These are phyloP conservation scores for Teleiodes luculella DNA, from an alignment of 2,888 invertebrate species.

Conservation along the genomic window DNA sequence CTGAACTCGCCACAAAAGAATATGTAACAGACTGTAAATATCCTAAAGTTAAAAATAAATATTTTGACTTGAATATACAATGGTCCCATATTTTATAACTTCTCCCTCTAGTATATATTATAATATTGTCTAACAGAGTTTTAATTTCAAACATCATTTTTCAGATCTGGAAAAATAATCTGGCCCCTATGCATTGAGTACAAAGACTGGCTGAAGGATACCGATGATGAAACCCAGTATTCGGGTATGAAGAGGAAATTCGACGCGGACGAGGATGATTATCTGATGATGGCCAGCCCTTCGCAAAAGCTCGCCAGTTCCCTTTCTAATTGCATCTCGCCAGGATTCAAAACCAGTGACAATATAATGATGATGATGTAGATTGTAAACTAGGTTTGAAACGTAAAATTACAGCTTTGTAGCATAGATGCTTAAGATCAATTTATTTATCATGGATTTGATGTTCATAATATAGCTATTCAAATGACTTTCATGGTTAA, in stretches of 20 bases:
- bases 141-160: slow-evolving; percentile 19
- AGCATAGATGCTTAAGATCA: too few relatives aligned
- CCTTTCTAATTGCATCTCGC: slow-evolving; percentile 57
- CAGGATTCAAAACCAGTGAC: slow-evolving; percentile 64
- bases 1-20: too few relatives aligned
- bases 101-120: too few relatives aligned
- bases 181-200: slow-evolving; percentile 76
- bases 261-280: slow-evolving; percentile 69
- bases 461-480: too few relatives aligned
- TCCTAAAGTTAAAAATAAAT: too few relatives aligned
- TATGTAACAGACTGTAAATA: too few relatives aligned
- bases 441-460: too few relatives aligned
- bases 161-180: slow-evolving; percentile 72
- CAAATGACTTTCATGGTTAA: too few relatives aligned
- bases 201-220: slow-evolving; percentile 62
- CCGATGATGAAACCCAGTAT: slow-evolving; percentile 61
- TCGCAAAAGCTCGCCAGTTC: slow-evolving; percentile 50
- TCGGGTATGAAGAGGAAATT: slow-evolving; percentile 56
- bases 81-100: too few relatives aligned
- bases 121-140: too few relatives aligned
- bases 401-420: too few relatives aligned
- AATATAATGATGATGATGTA: slow-evolving; percentile 39
- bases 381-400: neutral
- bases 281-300: slow-evolving; percentile 53
- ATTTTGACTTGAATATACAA: too few relatives aligned